Base-by-base conservation (phyloP, 2,113 vertebrate genomes). In the Ivindomyrus marchei region DNA sequence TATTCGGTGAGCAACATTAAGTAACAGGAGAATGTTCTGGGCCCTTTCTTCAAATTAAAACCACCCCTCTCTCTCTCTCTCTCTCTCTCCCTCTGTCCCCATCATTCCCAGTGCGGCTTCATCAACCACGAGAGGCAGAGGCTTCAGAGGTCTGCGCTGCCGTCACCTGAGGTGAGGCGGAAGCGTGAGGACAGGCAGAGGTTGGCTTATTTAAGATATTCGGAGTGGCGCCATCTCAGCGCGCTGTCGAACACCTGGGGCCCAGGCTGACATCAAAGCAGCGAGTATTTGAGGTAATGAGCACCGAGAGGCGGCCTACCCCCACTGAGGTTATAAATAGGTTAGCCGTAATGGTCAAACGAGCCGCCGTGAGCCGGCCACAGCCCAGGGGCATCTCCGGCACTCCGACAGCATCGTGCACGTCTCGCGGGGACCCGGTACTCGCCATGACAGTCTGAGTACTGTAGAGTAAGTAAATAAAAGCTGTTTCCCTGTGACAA, bases 181-280 rank as follows among this genome's bases (percentile, higher is more conserved):
- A n/a, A 88, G 53, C 36, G 1, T 9, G 27, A 88, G 87, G 52
- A 66, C 52, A 27, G 53, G 39, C 42, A 46, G 87, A 39, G 87
- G 31, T 88, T 21, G 87, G 52, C 11, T 45, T 62, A 88, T 50
- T 88, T 62, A 88, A 88, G 52, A 88, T 62, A 58, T 88, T 88
- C 86, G 39, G 27, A 58, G 52, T 56, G 86, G 52, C 52, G 49
- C 17, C 45, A 56, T 53, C 52, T 62, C 49, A 52, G 49, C 5
- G 52, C 36, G 31, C 86, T 21, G 13, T 27, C 19, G 27, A 88
- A 88, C 50, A 45, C 56, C 49, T 56, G 50, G 87, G 36, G 53
- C 42, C 36, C 58, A 11, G 53, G 53, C 36, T 46, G 87, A 88
- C 56, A 87, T 87, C 50, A 87, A 87, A 87, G 86, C 24, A 6